Percentiles rank a stretch among this genome's conserved stretches.
Evolutionary conservation across 2,113 vertebrate species (phyloP).

Genomic region (Alexandromys fortis): DNA sequence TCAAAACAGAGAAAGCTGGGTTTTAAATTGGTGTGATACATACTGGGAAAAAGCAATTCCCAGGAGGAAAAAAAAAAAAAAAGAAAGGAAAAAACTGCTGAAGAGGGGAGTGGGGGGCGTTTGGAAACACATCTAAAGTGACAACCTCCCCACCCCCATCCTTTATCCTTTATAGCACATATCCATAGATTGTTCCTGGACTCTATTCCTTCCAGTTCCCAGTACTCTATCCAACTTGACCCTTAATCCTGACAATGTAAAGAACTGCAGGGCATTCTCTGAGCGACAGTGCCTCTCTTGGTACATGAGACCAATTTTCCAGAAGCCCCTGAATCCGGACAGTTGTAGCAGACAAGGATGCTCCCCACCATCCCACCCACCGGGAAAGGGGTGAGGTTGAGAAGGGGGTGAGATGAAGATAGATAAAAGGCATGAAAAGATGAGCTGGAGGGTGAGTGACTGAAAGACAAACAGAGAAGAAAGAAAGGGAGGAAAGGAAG

Average conservation of each 20-base stretch:
- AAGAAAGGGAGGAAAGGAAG: constrained; percentile 75
- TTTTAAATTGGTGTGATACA: constrained; percentile 60
- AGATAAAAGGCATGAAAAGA: constrained; percentile 40
- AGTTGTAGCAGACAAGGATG: constrained; percentile 66
- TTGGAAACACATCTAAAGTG: constrained; percentile 70
- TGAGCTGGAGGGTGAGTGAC: not conserved
- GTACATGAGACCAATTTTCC: constrained; percentile 54
- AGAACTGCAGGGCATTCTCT: constrained; percentile 52
- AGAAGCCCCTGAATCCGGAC: constrained; percentile 71
- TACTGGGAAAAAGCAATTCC: constrained; percentile 52
- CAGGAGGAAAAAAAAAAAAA: constrained; percentile 14
- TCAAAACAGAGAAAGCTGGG: constrained; percentile 61
- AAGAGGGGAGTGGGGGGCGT: constrained; percentile 48
- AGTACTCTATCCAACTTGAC: constrained; percentile 72
- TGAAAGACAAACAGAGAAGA: constrained; percentile 55
- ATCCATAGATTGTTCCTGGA: constrained; percentile 45
- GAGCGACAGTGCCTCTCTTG: constrained; percentile 35
- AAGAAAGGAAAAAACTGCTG: constrained; percentile 38
- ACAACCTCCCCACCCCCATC: constrained; percentile 73
- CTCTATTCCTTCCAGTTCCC: constrained; percentile 25
- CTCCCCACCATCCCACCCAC: constrained; percentile 35
- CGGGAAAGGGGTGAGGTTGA: constrained; percentile 15
- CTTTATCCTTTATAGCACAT: constrained; percentile 33
- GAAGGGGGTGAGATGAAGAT: not conserved
- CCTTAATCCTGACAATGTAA: constrained; percentile 58